These are phyloP conservation scores for Saguinus midas DNA, from an alignment of 2,113 vertebrate genomes.

Conservation along the genomic window DNA sequence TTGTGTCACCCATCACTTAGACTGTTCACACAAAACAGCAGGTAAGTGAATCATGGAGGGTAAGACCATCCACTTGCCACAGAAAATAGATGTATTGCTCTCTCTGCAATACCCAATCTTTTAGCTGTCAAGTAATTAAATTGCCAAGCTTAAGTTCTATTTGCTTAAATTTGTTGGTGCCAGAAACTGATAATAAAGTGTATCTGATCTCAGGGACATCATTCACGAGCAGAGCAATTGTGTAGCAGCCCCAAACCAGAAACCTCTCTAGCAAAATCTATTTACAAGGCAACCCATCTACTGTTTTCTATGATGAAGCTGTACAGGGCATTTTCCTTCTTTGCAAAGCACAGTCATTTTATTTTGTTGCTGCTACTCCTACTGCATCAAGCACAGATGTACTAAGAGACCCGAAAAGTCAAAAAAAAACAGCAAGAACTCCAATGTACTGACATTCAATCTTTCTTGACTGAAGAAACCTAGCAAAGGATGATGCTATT, in stretches of 20 bases:
- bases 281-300: slow-evolving; percentile 35
- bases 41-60: slow-evolving; percentile 74
- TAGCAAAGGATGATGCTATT: slow-evolving; percentile 69
- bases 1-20: slow-evolving; percentile 65
- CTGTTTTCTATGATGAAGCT: slow-evolving; percentile 42
- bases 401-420: slow-evolving; percentile 66
- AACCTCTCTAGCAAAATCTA: slow-evolving; percentile 12
- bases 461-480: slow-evolving; percentile 63
- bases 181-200: slow-evolving; percentile 55
- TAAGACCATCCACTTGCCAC: slow-evolving; percentile 62
- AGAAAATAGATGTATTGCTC: slow-evolving; percentile 76
- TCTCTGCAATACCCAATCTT: slow-evolving; percentile 58
- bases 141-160: slow-evolving; percentile 68
- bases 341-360: slow-evolving; percentile 47
- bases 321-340: background rate
- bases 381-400: slow-evolving; percentile 64
- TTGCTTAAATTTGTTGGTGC: slow-evolving; percentile 73
- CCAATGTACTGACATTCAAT: slow-evolving; percentile 51
- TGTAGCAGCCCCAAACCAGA: slow-evolving; percentile 45
- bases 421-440: slow-evolving; percentile 65
- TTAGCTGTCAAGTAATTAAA: slow-evolving; percentile 65
- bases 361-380: slow-evolving; percentile 59
- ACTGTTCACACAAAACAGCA: slow-evolving; percentile 65
- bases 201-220: slow-evolving; percentile 32
- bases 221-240: background rate